Evolutionary conservation across 2,113 vertebrate genomes (phyloP), one percentile per base, ranked within the genome.

Genomic region (Salvelinus sp.): DNA sequence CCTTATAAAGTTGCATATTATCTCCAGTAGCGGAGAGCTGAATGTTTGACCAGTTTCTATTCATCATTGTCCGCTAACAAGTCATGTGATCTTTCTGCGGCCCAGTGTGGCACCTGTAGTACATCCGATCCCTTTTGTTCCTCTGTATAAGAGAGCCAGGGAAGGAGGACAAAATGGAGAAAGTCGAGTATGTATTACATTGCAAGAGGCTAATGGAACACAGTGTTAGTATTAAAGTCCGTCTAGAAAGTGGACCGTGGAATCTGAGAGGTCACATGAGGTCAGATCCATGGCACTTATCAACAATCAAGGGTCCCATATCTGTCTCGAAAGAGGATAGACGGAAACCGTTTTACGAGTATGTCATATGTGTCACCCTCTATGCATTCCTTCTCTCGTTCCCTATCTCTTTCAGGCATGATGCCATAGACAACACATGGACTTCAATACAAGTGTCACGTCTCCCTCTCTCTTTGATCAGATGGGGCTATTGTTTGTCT

Each of bases 391-490:
- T 88, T 84, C 77, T 91, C 82, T 70, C 63, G n/a, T 18, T 50
- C 18, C 48, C 0, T 50, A 20, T 9, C 27, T 72, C 54, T 79
- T 62, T 58, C 16, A 14, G 50, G 70, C 83, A 85, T 75, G 77
- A 88, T 64, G 79, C 80, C 74, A 85, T 69, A 80, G 85, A 83
- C 85, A 77, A 80, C 77, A 14, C 80, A 87, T 90, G 79, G 93
- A 93, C 82, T 92, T 91, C 85, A 91, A 90, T 90, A 85, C 79
- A 58, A 91, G 90, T 94, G 87, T 87, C 83, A 92, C 84, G 88
- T 91, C 82, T 77, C 77, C 89, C 84, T 84, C 89, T 77, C 81
- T 62, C 94, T 95, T 97, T 97, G 94, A 97, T 97, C 95, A 90
- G 50, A 81, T 74, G 82, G 83, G 73, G 84, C 81, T 87, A 95